A percentile compares a stretch with the other conserved stretches of the same genome.
phyloP scores from a whole-genome alignment of 2,113 vertebrate genomes.

The Oplegnathus fasciatus region DNA sequence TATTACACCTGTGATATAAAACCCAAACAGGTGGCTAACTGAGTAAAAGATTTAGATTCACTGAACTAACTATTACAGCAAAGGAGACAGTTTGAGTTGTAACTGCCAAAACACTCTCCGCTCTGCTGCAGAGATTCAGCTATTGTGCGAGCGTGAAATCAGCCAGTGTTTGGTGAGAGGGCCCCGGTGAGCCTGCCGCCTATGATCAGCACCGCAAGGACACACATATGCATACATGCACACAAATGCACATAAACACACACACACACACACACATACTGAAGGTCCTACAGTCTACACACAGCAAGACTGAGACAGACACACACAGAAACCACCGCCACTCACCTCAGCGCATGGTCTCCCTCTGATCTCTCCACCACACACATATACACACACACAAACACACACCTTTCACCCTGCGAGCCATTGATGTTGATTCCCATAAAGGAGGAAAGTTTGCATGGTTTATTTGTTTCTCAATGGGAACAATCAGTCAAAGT shows the following conservation, averaged over 20 bases:
- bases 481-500: slow-evolving; percentile 51
- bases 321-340: slow-evolving; percentile 35
- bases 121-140: slow-evolving; percentile 32
- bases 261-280: slow-evolving; percentile 32
- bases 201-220: slow-evolving; percentile 56
- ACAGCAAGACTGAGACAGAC: slow-evolving; percentile 7
- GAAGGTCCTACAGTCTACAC: slow-evolving; percentile 11
- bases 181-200: slow-evolving; percentile 59
- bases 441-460: slow-evolving; percentile 45
- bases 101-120: slow-evolving; percentile 16
- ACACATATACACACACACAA: slow-evolving; percentile 11
- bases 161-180: slow-evolving; percentile 69
- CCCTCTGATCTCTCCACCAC: slow-evolving; percentile 43
- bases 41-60: slow-evolving; percentile 2
- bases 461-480: slow-evolving; percentile 66
- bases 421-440: slow-evolving; percentile 50
- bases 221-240: slow-evolving; percentile 52
- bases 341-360: slow-evolving; percentile 46
- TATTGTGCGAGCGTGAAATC: slow-evolving; percentile 73
- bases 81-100: slow-evolving; percentile 21
- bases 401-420: slow-evolving; percentile 57
- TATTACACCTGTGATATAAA: not conserved
- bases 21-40: not conserved
- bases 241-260: slow-evolving; percentile 25
- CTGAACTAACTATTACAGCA: slow-evolving; percentile 17